Evolutionary conservation across 2,113 vertebrate genomes (phyloP).

Genomic region (Promerops cafer): DNA sequence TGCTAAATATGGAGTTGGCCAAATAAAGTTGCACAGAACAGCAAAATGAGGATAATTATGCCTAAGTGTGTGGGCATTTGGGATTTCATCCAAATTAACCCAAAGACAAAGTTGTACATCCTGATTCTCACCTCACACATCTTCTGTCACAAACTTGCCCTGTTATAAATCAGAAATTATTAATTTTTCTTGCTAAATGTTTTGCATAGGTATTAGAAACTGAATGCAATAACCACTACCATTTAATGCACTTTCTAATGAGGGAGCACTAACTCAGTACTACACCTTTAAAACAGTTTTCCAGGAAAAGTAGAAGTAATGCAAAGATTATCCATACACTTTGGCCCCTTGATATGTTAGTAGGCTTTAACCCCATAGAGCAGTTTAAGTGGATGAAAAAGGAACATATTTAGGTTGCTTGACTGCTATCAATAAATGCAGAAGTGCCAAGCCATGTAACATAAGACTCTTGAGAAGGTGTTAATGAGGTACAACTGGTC

Average conservation of each 20-base stretch:
- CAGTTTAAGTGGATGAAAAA: not conserved
- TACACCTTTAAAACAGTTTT: not conserved
- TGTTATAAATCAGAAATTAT: not conserved
- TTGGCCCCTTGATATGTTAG: not conserved
- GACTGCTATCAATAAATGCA: not conserved
- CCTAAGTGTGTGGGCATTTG: not conserved
- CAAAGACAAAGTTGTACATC: not conserved
- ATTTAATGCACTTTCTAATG: not conserved
- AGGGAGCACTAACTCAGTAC: not conserved
- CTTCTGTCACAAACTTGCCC: not conserved
- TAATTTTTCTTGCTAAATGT: not conserved
- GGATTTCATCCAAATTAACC: not conserved
- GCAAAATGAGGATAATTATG: not conserved
- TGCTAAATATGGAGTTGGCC: not conserved
- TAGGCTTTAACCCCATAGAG: not conserved
- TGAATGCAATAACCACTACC: not conserved
- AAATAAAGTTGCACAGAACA: not conserved
- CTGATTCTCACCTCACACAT: not conserved
- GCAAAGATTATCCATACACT: not conserved
- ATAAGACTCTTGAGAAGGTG: not conserved
- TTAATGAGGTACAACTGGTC: not conserved
- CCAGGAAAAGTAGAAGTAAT: not conserved
- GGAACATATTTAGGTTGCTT: not conserved
- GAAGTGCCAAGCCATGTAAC: not conserved
- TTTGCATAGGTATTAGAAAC: not conserved